A percentile compares a stretch with the other conserved stretches of the same genome.
Conservation (phyloP, 1,140 invertebrate genomes). For the Steinernema khuongi region DNA sequence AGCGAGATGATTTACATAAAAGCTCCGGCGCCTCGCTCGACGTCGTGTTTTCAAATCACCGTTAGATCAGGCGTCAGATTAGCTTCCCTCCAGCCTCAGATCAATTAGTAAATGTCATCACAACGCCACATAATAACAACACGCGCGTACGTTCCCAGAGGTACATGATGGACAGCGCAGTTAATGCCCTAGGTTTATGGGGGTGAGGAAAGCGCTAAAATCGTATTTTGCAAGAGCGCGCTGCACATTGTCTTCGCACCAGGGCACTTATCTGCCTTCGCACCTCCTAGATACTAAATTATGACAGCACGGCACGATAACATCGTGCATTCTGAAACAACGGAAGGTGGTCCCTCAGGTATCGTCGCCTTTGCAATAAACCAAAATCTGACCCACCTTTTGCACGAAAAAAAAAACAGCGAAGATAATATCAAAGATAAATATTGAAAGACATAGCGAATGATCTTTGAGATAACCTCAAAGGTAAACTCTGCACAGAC, state of each 20-base stretch:
- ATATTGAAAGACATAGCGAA: no score
- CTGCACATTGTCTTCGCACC: neutral
- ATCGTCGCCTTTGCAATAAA: neutral
- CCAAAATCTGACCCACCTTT: no score
- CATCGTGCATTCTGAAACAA: neutral
- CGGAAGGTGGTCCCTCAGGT: neutral
- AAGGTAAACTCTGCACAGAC: no score
- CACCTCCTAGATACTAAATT: neutral
- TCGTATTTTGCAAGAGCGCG: neutral
- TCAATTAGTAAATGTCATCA: neutral
- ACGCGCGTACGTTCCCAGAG: neutral
- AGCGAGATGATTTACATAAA: constrained; percentile 4
- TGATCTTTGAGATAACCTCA: no score
- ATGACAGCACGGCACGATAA: neutral
- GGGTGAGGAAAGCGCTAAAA: neutral
- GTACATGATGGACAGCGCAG: neutral
- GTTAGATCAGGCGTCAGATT: neutral
- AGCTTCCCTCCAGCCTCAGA: constrained; percentile 1
- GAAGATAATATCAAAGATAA: no score
- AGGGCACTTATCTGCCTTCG: neutral
- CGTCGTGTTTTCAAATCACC: neutral
- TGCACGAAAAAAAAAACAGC: no score
- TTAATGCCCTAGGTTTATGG: neutral
- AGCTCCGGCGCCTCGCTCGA: constrained; percentile 4
- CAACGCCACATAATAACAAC: neutral